Conservation (phyloP, 2,113 vertebrate species). For the Grammomys dolichurus region DNA sequence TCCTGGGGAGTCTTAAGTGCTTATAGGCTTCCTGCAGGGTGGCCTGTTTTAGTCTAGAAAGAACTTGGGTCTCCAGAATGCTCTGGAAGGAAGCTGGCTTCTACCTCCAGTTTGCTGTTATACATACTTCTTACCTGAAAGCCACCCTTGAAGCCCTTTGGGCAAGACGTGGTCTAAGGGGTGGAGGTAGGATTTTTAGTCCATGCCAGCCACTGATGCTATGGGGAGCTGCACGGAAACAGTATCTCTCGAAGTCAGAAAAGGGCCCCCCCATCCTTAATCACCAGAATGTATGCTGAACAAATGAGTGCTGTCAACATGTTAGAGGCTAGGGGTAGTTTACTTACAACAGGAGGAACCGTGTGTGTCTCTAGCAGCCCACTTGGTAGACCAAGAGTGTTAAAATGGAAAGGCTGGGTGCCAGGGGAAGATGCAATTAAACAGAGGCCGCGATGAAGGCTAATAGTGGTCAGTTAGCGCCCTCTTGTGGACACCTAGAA, state of each 20-base stretch:
- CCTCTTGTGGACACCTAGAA: constrained; percentile 65
- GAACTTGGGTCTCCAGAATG: background rate
- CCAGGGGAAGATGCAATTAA: background rate
- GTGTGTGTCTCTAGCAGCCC: background rate
- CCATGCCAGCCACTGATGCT: background rate
- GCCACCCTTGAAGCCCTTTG: background rate
- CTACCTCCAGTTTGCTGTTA: background rate
- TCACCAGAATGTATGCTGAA: background rate
- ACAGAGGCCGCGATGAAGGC: too few relatives aligned
- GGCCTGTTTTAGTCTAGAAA: background rate
- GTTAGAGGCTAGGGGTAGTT: background rate
- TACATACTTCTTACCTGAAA: background rate
- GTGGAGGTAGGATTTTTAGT: background rate
- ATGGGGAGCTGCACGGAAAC: background rate
- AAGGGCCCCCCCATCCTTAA: background rate
- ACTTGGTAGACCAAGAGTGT: background rate
- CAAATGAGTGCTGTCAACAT: background rate
- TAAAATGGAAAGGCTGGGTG: background rate
- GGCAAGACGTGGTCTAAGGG: background rate
- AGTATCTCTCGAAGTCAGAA: background rate
- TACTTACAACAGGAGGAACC: too few relatives aligned
- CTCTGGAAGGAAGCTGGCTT: background rate
- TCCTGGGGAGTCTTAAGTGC: background rate
- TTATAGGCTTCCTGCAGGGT: too few relatives aligned
- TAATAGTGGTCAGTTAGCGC: background rate